Percentiles rank a stretch among this genome's conserved stretches.
Conservation (phyloP, 53 echinoderm and acorn worm species). For the Holothuria scabra region DNA sequence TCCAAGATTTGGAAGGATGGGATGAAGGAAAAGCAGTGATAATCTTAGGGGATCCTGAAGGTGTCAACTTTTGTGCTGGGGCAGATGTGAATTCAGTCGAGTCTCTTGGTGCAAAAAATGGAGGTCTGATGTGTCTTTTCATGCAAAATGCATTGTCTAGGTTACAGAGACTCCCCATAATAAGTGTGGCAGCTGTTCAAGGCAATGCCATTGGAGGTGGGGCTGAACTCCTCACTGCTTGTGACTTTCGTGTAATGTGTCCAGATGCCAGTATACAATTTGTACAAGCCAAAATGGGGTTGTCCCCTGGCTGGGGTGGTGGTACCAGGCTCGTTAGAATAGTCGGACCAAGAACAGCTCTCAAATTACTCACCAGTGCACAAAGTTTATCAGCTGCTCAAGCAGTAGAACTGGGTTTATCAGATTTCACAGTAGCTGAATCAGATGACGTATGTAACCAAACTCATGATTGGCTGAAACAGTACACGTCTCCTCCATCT, state of each 20-base stretch:
- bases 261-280: slow-evolving; percentile 66
- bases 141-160: slow-evolving; percentile 88
- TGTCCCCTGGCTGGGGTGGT: slow-evolving; percentile 88
- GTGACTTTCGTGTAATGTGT: slow-evolving; percentile 85
- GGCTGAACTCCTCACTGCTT: slow-evolving; percentile 83
- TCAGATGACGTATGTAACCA: slow-evolving; percentile 49
- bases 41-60: slow-evolving; percentile 61
- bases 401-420: slow-evolving; percentile 63
- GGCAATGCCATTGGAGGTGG: slow-evolving; percentile 89
- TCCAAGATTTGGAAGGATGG: slow-evolving; percentile 84
- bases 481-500: slow-evolving; percentile 60
- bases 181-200: slow-evolving; percentile 76
- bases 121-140: slow-evolving; percentile 87
- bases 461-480: slow-evolving; percentile 70
- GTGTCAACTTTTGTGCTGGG: slow-evolving; percentile 81
- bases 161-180: slow-evolving; percentile 71
- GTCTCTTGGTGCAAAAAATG: slow-evolving; percentile 47
- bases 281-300: slow-evolving; percentile 81
- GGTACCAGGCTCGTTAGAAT: slow-evolving; percentile 84
- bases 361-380: slow-evolving; percentile 68
- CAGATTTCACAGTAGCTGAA: slow-evolving; percentile 59
- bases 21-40: slow-evolving; percentile 78
- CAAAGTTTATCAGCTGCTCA: slow-evolving; percentile 48
- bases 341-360: slow-evolving; percentile 73
- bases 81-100: slow-evolving; percentile 66